phyloP scores from a whole-genome alignment of 2,888 invertebrate species.

The Watsonalla binaria region DNA sequence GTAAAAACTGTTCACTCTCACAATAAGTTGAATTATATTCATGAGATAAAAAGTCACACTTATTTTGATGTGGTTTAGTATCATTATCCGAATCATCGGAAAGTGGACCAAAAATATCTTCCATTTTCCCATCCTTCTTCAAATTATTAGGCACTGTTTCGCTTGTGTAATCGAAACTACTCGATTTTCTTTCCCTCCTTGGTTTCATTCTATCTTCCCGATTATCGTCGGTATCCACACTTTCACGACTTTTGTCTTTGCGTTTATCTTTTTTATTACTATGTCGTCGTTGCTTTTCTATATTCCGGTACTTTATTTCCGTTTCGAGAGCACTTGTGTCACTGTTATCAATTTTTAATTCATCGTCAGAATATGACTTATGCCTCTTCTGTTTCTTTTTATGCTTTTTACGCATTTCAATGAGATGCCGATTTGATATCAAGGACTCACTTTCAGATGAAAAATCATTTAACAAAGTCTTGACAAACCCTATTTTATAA shows the following conservation, averaged over 20 bases:
- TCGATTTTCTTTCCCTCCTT: slow-evolving; percentile 76
- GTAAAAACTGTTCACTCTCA: slow-evolving; percentile 2
- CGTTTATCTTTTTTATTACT: slow-evolving; percentile 80
- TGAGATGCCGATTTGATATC: slow-evolving; percentile 52
- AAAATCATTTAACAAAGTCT: slow-evolving; percentile 57
- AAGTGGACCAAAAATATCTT: slow-evolving; percentile 91
- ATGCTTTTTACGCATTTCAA: slow-evolving; percentile 85
- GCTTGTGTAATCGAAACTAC: slow-evolving; percentile 37
- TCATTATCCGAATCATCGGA: slow-evolving; percentile 84
- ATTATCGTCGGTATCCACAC: slow-evolving; percentile 62
- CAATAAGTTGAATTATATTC: slow-evolving; percentile 33
- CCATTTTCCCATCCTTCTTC: slow-evolving; percentile 89
- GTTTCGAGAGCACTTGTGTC: slow-evolving; percentile 36
- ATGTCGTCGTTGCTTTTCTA: slow-evolving; percentile 74
- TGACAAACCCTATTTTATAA: slow-evolving; percentile 48
- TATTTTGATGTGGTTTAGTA: slow-evolving; percentile 28
- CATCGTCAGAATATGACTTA: slow-evolving; percentile 82
- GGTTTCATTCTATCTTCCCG: slow-evolving; percentile 78
- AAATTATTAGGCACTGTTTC: slow-evolving; percentile 47
- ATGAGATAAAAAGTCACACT: slow-evolving; percentile 40
- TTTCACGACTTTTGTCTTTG: slow-evolving; percentile 78
- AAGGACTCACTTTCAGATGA: slow-evolving; percentile 72
- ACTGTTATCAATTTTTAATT: slow-evolving; percentile 59
- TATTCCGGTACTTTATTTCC: slow-evolving; percentile 59
- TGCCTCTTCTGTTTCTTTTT: slow-evolving; percentile 91